These are phyloP conservation scores for Leptinotarsa juncta DNA, from an alignment of 2,888 invertebrate species.

Conservation along the genomic window DNA sequence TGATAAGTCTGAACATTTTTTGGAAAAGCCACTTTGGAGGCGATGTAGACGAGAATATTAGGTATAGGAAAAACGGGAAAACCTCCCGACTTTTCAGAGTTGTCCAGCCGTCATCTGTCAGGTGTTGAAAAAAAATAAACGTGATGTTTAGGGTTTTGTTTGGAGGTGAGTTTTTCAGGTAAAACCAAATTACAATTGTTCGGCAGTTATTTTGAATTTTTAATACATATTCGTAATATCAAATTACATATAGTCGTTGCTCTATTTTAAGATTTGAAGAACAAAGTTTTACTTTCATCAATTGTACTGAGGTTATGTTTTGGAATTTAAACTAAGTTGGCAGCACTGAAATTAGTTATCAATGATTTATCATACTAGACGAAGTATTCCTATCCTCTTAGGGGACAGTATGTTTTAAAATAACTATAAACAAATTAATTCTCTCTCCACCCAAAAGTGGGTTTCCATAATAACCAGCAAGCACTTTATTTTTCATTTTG, in stretches of 20 bases:
- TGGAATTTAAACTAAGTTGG: constrained; percentile 32
- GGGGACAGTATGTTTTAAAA: no score
- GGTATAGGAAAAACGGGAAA: constrained; percentile 34
- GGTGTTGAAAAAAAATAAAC: constrained; percentile 25
- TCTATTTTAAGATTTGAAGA: no score
- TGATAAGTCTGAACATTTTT: constrained; percentile 61
- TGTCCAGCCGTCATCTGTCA: constrained; percentile 52
- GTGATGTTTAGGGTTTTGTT: constrained; percentile 43
- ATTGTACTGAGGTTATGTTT: constrained; percentile 53
- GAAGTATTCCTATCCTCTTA: no score
- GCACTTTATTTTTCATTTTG: background rate
- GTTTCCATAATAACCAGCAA: background rate
- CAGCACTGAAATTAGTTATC: constrained; percentile 30
- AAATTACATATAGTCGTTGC: no score
- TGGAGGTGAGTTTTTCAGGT: constrained; percentile 51
- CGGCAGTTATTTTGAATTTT: no score
- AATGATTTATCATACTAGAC: no score
- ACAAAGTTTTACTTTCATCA: no score
- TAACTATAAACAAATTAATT: no score
- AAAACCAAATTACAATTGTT: no score
- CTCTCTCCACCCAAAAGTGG: no score
- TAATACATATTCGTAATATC: no score
- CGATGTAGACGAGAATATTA: constrained; percentile 40
- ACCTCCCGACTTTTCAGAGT: constrained; percentile 39
- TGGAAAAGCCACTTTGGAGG: constrained; percentile 53